Evolutionary conservation across 2,797 vertebrate genomes (phyloP).

Genomic region (Enoplosus armatus): DNA sequence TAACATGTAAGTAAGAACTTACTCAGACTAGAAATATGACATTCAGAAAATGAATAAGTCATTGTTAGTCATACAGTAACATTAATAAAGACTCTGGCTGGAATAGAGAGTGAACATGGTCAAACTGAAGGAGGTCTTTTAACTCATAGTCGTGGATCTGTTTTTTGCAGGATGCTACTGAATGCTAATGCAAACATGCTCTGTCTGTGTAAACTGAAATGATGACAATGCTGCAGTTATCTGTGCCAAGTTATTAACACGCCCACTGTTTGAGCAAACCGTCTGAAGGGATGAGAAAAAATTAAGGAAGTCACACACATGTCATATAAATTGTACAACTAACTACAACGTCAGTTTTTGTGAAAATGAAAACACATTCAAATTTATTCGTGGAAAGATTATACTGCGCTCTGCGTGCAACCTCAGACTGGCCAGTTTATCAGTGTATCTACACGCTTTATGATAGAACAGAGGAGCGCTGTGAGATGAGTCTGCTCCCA

Average conservation of each 20-base stretch:
- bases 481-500: conserved; percentile 49
- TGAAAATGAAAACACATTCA: conserved; percentile 28
- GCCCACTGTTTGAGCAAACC: not conserved
- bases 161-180: not conserved
- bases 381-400: conserved; percentile 10
- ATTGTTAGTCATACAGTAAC: not conserved
- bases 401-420: not conserved
- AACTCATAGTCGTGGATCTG: not conserved
- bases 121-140: conserved; percentile 6
- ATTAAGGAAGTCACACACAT: not conserved
- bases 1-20: no score
- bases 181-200: conserved; percentile 25
- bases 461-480: conserved; percentile 53
- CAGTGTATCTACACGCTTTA: conserved; percentile 3
- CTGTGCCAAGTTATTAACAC: conserved; percentile 2
- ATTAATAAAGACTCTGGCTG: not conserved
- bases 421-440: conserved; percentile 19
- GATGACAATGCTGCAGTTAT: conserved; percentile 2
- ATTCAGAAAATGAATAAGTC: not conserved
- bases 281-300: not conserved
- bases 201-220: conserved; percentile 37
- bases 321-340: not conserved
- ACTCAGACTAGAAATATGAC: not conserved
- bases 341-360: not conserved
- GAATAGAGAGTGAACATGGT: not conserved